Evolutionary conservation across 2,797 vertebrate genomes (phyloP).

Genomic region (Capromys pilorides): DNA sequence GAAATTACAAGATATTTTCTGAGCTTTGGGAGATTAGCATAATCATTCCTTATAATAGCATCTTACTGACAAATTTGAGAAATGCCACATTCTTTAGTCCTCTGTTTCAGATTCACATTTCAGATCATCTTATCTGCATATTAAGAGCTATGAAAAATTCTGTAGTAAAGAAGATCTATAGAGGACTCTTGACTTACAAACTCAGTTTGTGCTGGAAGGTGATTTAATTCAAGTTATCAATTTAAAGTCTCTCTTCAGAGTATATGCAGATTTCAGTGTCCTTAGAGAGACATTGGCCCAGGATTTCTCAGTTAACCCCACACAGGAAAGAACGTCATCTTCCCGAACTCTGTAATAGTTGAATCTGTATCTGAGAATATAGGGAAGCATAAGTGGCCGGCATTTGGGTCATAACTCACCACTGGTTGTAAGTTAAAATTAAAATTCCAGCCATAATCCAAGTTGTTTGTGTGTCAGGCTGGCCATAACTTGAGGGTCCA

Average conservation of each 20-base stretch:
- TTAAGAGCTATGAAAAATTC: neutral
- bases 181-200: neutral
- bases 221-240: neutral
- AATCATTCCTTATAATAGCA: neutral
- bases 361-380: neutral
- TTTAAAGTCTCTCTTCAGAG: neutral
- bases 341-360: neutral
- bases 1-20: neutral
- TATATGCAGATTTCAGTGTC: neutral
- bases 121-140: neutral
- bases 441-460: neutral
- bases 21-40: neutral
- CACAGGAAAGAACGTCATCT: neutral
- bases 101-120: neutral
- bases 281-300: neutral
- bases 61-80: neutral
- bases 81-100: neutral
- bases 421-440: neutral
- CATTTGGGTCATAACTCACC: neutral
- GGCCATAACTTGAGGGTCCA: neutral
- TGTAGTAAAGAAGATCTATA: neutral
- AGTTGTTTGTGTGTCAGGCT: neutral
- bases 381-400: neutral
- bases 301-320: neutral
- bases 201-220: neutral